phyloP scores from a whole-genome alignment of 2,797 vertebrate genomes.

The Eulemur mongoz region DNA sequence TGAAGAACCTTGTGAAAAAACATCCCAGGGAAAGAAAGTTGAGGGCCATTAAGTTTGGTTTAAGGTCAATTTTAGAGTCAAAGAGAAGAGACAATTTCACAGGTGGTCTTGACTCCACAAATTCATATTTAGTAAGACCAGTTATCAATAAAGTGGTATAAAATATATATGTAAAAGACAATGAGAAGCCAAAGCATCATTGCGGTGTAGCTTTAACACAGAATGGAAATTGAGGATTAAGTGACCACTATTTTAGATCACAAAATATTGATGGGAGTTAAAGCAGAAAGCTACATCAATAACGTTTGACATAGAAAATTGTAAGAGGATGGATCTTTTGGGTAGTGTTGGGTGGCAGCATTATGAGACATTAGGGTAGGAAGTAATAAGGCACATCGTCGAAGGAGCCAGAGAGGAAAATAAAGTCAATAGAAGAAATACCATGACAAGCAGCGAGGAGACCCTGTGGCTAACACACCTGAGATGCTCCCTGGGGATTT shows the following conservation, averaged over 20 bases:
- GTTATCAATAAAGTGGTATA: not conserved
- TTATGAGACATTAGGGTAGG: not conserved
- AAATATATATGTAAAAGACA: not conserved
- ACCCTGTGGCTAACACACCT: too few relatives aligned
- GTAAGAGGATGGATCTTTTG: not conserved
- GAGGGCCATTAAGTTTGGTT: not conserved
- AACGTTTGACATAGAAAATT: not conserved
- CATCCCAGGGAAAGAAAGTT: not conserved
- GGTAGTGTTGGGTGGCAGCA: not conserved
- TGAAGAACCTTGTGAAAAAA: not conserved
- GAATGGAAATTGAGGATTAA: not conserved
- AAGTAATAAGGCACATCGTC: rapidly evolving
- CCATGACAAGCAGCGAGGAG: not conserved
- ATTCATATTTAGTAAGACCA: not conserved
- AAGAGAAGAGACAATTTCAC: not conserved
- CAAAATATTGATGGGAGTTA: not conserved
- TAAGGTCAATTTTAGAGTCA: not conserved
- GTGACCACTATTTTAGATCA: not conserved
- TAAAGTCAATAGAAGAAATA: not conserved
- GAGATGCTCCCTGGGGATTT: not conserved
- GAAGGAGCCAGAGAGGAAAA: not conserved
- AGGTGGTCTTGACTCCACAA: not conserved
- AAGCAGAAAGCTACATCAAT: not conserved
- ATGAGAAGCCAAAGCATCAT: not conserved
- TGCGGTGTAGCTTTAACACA: not conserved